Conservation (phyloP, 2,888 invertebrate genomes). For the Agonopterix alstromeriana region DNA sequence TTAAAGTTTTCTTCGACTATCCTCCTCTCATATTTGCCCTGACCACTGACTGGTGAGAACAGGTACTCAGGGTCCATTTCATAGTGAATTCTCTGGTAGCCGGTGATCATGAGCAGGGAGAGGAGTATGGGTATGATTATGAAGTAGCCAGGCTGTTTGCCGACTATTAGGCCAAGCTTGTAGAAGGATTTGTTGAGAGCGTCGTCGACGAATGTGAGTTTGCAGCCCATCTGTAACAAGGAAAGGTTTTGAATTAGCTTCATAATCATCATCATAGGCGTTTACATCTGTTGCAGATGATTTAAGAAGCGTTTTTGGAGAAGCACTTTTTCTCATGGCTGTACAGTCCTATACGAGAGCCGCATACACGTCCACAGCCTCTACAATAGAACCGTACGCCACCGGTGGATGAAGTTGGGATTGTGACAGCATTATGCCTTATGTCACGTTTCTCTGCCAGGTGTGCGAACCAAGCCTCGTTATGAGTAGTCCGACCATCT, state of each 20-base stretch:
- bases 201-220: conserved; percentile 86
- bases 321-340: too few species aligned
- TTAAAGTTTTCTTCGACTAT: conserved; percentile 90
- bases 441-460: too few species aligned
- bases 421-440: too few species aligned
- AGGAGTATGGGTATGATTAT: conserved; percentile 90
- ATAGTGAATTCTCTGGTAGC: conserved; percentile 90
- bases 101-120: conserved; percentile 88
- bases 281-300: too few species aligned
- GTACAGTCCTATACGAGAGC: too few species aligned
- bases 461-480: too few species aligned
- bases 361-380: too few species aligned
- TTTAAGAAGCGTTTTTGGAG: too few species aligned
- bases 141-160: conserved; percentile 91
- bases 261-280: too few species aligned
- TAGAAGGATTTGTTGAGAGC: conserved; percentile 88
- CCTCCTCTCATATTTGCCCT: conserved; percentile 87
- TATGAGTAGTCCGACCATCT: too few species aligned
- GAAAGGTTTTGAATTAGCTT: background rate
- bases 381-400: too few species aligned
- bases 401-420: too few species aligned
- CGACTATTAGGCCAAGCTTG: conserved; percentile 87
- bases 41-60: conserved; percentile 92
- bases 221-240: conserved; percentile 82
- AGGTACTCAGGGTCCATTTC: conserved; percentile 96